These are phyloP conservation scores for Drosophila anomalata DNA, from an alignment of 2,888 invertebrate species.

Conservation along the genomic window DNA sequence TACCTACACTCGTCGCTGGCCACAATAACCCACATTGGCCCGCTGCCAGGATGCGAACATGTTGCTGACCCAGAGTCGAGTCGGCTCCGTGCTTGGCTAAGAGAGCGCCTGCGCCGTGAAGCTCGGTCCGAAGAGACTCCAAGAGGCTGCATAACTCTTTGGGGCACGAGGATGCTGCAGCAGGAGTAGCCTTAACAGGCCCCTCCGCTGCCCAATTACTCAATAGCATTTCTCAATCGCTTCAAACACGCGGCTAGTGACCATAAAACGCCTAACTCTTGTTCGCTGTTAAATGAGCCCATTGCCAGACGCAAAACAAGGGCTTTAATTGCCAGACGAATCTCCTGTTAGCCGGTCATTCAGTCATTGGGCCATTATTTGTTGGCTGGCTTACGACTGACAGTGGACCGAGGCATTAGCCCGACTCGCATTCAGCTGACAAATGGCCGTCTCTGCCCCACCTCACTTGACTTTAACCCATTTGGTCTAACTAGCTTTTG, in stretches of 20 bases:
- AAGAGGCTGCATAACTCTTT: constrained; percentile 2
- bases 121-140: background rate
- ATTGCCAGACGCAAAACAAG: constrained; percentile 46
- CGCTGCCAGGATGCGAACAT: constrained; percentile 59
- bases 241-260: constrained; percentile 49
- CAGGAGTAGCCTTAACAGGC: constrained; percentile 9
- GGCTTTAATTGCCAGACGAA: constrained; percentile 57
- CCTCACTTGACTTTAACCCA: constrained; percentile 52
- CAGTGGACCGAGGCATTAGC: constrained; percentile 23
- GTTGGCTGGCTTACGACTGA: constrained; percentile 37
- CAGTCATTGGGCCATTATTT: constrained; percentile 25
- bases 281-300: constrained; percentile 58
- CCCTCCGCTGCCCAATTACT: constrained; percentile 49
- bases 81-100: constrained; percentile 4
- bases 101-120: constrained; percentile 56
- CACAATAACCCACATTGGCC: constrained; percentile 66
- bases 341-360: constrained; percentile 23
- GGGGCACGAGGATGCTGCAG: constrained; percentile 31
- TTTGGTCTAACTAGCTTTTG: constrained; percentile 42
- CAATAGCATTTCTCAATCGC: constrained; percentile 62
- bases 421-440: constrained; percentile 26
- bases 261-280: constrained; percentile 77
- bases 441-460: constrained; percentile 29
- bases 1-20: constrained; percentile 48
- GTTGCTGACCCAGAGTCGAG: constrained; percentile 74